Evolutionary conservation across 2,888 invertebrate species (phyloP), one percentile per base, ranked within the genome.

Genomic region (Lithodes maja): DNA sequence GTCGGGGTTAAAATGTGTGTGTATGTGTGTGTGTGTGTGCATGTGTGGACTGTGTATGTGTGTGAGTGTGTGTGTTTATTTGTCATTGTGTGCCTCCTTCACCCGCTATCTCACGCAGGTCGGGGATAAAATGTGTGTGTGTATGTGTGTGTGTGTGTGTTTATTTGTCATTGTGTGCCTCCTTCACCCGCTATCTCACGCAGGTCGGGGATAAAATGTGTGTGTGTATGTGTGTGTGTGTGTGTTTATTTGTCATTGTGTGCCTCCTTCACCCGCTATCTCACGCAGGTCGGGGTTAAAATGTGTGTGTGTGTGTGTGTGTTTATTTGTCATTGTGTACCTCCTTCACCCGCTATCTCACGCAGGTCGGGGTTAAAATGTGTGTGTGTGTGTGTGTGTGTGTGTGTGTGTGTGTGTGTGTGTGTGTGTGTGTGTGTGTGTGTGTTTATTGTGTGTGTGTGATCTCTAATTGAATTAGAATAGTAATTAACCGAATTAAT

Each of bases 271-370:
- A 61, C 61, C 61, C 61, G 61, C 61, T 33, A 33, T 33, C 33
- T 33, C 33, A 33, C 33, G 33, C 33, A 33, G 33, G 33, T 33
- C 61, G 5, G 61, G 12, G 61, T 61, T 5, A 61, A 61, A 61
- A 61, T 61, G 61, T 61, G 61, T 61, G 61, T 61, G 61, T 78
- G 15, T 78, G 17, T 7, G 3, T 2, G 74, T 74, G 74, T 15
- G 74, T 33, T 33, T 86, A 81, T 86, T 86, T 81, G 86, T 86
- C 81, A 86, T 33, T 81, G 85, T 79, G 50, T 71, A n/a, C 3
- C 71, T 61, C 7, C 7, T 5, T 61, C 12, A 61, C 61, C 61
- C 61, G 61, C 61, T 33, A 33, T 33, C 33, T 33, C 33, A 33
- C 33, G 33, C 33, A 33, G 33, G 33, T 33, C 61, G 5, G 61